A percentile compares a stretch with the other conserved stretches of the same genome.
Conservation (phyloP, 1,140 invertebrate species). For the Papilio machaon region DNA sequence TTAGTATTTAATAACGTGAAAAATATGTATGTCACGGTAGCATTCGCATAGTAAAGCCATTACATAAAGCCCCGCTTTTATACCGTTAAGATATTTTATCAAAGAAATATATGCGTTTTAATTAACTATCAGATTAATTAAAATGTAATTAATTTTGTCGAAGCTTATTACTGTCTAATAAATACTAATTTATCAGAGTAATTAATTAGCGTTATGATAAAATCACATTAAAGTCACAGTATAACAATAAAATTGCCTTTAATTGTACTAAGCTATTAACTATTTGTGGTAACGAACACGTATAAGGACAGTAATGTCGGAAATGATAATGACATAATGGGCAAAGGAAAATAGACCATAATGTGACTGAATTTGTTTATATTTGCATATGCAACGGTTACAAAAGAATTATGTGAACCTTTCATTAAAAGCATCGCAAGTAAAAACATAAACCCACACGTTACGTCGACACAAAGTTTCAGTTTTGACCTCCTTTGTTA, state of each 20-base stretch:
- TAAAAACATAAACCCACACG: slow-evolving; percentile 20
- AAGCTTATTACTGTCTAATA: slow-evolving; percentile 25
- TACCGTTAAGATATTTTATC: neutral
- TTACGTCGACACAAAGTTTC: slow-evolving; percentile 1
- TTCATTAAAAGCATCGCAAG: slow-evolving; percentile 34
- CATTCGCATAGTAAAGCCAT: neutral
- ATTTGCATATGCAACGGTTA: slow-evolving; percentile 62
- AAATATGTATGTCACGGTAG: neutral
- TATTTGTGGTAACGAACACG: slow-evolving; percentile 6
- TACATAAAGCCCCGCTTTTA: neutral
- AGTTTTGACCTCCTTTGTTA: slow-evolving; percentile 31
- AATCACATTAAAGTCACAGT: slow-evolving; percentile 50
- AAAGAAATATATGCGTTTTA: slow-evolving; percentile 18
- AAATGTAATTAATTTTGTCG: slow-evolving; percentile 7
- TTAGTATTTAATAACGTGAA: neutral
- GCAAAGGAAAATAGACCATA: slow-evolving; percentile 53
- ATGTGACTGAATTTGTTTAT: slow-evolving; percentile 57
- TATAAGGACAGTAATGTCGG: slow-evolving; percentile 28
- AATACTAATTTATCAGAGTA: slow-evolving; percentile 40
- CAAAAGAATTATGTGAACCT: slow-evolving; percentile 44
- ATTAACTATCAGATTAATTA: slow-evolving; percentile 1
- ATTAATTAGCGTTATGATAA: slow-evolving; percentile 60
- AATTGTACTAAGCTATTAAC: slow-evolving; percentile 25
- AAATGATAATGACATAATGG: slow-evolving; percentile 43
- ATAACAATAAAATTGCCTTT: slow-evolving; percentile 28